Conservation (phyloP, 1,140 invertebrate genomes). For the Habropoda laboriosa region DNA sequence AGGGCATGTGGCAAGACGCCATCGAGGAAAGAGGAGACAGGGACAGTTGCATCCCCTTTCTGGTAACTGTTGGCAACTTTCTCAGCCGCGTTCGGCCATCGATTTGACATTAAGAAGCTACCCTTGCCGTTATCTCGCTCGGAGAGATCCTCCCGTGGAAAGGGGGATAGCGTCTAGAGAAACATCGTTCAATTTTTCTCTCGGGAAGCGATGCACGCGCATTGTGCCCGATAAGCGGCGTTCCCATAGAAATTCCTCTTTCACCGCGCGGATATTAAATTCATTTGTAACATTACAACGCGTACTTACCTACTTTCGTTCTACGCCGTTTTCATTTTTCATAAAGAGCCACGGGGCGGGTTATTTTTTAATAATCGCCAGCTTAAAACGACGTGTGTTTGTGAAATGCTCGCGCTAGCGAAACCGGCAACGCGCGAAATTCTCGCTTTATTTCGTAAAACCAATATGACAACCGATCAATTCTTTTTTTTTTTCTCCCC, state of each 20-base stretch:
- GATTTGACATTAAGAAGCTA: slow-evolving; percentile 43
- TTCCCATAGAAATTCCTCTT: background rate
- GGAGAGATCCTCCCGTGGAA: background rate
- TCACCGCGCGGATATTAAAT: background rate
- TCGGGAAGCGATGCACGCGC: background rate
- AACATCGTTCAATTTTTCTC: background rate
- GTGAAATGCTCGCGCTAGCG: background rate
- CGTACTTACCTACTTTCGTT: no score
- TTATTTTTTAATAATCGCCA: background rate
- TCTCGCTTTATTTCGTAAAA: background rate
- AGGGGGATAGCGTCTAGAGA: background rate
- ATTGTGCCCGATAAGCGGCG: background rate
- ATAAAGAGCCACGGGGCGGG: accelerated
- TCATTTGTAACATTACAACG: background rate
- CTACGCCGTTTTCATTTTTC: background rate
- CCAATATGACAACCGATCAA: background rate
- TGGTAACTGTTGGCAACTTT: slow-evolving; percentile 37
- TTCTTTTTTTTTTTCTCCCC: no score
- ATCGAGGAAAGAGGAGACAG: background rate
- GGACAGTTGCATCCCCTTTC: background rate
- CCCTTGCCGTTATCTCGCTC: background rate
- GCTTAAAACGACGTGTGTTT: background rate
- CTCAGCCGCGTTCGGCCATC: slow-evolving; percentile 26
- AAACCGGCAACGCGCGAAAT: background rate
- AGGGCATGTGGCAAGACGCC: slow-evolving; percentile 18